A percentile compares a stretch with the other conserved stretches of the same genome.
These are phyloP conservation scores for Heliconius cydno DNA, from an alignment of 2,888 invertebrate genomes.

Conservation along the genomic window DNA sequence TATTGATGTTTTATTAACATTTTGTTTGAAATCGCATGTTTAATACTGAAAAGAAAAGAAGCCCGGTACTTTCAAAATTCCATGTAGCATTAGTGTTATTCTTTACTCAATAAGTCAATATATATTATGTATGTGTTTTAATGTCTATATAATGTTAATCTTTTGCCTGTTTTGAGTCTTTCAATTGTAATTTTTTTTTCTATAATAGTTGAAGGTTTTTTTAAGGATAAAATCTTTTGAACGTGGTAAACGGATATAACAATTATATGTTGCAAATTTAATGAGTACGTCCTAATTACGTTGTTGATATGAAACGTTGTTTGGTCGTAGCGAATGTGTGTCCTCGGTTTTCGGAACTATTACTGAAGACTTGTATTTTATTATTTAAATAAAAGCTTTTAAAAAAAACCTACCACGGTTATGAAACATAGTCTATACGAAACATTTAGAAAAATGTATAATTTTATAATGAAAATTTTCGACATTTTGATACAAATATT, in stretches of 20 bases:
- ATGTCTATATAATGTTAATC: too few relatives aligned
- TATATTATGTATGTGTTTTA: not conserved
- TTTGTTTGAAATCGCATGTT: not conserved
- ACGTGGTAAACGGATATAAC: constrained; percentile 33
- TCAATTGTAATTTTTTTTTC: not conserved
- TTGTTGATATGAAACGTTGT: constrained; percentile 33
- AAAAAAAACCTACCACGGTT: not conserved
- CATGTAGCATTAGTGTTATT: not conserved
- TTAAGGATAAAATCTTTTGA: not conserved
- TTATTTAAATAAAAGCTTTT: not conserved
- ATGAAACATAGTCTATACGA: not conserved
- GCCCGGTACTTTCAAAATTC: not conserved
- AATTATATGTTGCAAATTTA: constrained; percentile 60
- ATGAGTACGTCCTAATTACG: constrained; percentile 60
- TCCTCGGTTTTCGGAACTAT: constrained; percentile 34
- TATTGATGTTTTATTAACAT: not conserved
- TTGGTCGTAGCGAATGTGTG: constrained; percentile 41
- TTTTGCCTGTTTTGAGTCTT: not conserved
- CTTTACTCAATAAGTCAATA: not conserved
- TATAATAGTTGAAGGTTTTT: not conserved
- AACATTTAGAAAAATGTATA: not conserved
- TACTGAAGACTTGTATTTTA: not conserved
- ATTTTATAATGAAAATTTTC: not conserved
- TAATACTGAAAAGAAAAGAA: not conserved
- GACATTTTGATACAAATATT: constrained; percentile 12